Conservation (phyloP, 2,113 vertebrate genomes). For the Ceratotherium simum region DNA sequence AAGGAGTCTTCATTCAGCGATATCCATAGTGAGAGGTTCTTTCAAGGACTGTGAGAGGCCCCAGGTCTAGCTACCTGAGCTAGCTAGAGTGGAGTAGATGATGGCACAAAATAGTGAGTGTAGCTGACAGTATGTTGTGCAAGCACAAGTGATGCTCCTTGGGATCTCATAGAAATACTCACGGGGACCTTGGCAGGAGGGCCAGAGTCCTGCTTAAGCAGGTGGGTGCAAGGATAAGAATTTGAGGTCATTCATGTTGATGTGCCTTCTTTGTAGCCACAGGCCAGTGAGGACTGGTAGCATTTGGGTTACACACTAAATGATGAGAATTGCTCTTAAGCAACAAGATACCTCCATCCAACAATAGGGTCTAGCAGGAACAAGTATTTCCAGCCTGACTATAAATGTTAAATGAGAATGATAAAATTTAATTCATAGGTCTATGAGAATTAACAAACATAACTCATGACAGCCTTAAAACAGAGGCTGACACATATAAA, state of each 20-base stretch:
- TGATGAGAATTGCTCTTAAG: neutral
- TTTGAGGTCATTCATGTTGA: neutral
- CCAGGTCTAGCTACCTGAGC: neutral
- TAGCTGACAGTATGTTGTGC: neutral
- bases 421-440: neutral
- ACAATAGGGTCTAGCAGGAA: neutral
- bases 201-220: neutral
- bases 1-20: neutral
- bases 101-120: neutral
- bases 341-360: neutral
- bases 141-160: rapidly evolving
- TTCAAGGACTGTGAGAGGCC: neutral
- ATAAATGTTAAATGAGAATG: neutral
- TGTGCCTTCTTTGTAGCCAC: neutral
- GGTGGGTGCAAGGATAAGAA: neutral
- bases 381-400: neutral
- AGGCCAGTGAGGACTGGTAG: neutral
- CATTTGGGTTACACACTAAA: neutral
- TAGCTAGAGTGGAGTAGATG: neutral
- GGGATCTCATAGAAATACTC: neutral
- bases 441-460: neutral
- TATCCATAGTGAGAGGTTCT: neutral
- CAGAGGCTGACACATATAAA: neutral
- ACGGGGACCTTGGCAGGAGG: neutral
- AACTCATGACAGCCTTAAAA: neutral